Evolutionary conservation across 2,113 vertebrate species (phyloP), one percentile per base, ranked within the genome.

Genomic region (Triplophysa tibetana): DNA sequence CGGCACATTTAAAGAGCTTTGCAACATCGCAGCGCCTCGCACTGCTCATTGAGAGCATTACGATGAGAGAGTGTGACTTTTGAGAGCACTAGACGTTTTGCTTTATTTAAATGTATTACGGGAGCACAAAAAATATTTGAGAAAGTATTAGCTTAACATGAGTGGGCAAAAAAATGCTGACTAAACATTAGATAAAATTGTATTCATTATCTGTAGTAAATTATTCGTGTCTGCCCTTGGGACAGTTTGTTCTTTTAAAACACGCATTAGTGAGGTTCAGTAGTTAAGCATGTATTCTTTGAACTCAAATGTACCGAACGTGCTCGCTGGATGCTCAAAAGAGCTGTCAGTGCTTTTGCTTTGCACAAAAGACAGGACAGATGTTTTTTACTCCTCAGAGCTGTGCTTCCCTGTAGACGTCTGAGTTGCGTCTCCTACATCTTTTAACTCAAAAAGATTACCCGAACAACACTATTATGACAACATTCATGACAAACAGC

Each of bases 341-440:
- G 52, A 58, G 69, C 2, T 4, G 10, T 72, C 52, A 58, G 11
- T 8, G 11, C 52, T 72, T 72, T 58, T 58, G 26, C 29, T 58
- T 52, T 52, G 23, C 67, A 70, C 45, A 52, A 70, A 70, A 29
- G 67, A 70, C 23, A 52, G 45, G 45, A 45, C 23, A 70, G 24
- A 65, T 26, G 19, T 52, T 76, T 65, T 13, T 21, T 41, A 6
- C 29, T 23, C 17, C 2, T 43, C 52, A 41, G 24, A 3, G 41
- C 14, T 58, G 33, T 70, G 11, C n/a, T 33, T 70, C 13, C n/a
- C 43, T 70, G n/a, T 63, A 48, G 54, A 70, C n/a, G 9, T 73
- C 69, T 82, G 85, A 89, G 89, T 90, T 89, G 78, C 76, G 85
- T 75, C 87, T 81, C 86, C 67, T 81, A 48, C 70, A 73, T 83